Percentiles rank a stretch among this genome's conserved stretches.
phyloP scores from a whole-genome alignment of 2,888 invertebrate genomes.

The Ophion obscuratus region DNA sequence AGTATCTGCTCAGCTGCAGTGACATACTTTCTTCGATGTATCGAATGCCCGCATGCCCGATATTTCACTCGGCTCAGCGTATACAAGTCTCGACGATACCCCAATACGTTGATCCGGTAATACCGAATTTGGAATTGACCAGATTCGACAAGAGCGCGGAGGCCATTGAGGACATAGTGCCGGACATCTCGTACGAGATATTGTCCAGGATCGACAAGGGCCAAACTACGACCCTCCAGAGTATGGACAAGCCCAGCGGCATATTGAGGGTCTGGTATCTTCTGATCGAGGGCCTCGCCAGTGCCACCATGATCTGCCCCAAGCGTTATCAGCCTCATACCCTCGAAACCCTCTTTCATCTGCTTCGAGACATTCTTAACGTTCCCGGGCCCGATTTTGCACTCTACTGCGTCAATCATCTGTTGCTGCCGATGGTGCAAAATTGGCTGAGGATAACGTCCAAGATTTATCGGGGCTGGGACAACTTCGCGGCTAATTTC shows the following conservation, averaged over 20 bases:
- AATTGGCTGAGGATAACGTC: constrained; percentile 93
- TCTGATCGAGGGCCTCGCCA: constrained; percentile 93
- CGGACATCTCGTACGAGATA: constrained; percentile 88
- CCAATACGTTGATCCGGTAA: constrained; percentile 93
- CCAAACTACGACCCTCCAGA: constrained; percentile 86
- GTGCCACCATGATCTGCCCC: constrained; percentile 92
- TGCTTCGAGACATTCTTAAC: constrained; percentile 90
- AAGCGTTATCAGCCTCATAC: constrained; percentile 92
- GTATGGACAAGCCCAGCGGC: constrained; percentile 92
- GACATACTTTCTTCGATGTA: constrained; percentile 96
- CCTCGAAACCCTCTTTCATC: constrained; percentile 94
- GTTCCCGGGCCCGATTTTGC: constrained; percentile 96
- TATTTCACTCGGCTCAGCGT: constrained; percentile 94
- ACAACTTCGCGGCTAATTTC: constrained; percentile 93
- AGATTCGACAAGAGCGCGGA: constrained; percentile 87
- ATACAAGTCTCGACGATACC: constrained; percentile 91
- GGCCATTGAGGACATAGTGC: constrained; percentile 88
- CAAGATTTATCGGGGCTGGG: constrained; percentile 90
- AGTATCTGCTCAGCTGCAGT: constrained; percentile 94
- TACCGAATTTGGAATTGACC: constrained; percentile 90
- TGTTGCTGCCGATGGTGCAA: constrained; percentile 96
- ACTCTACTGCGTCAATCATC: constrained; percentile 95
- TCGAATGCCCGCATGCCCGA: constrained; percentile 97
- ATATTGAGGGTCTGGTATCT: constrained; percentile 96
- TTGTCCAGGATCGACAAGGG: constrained; percentile 85